A percentile compares a stretch with the other conserved stretches of the same genome.
These are phyloP conservation scores for Procavia capensis DNA, from an alignment of 2,113 vertebrate genomes.

Conservation along the genomic window DNA sequence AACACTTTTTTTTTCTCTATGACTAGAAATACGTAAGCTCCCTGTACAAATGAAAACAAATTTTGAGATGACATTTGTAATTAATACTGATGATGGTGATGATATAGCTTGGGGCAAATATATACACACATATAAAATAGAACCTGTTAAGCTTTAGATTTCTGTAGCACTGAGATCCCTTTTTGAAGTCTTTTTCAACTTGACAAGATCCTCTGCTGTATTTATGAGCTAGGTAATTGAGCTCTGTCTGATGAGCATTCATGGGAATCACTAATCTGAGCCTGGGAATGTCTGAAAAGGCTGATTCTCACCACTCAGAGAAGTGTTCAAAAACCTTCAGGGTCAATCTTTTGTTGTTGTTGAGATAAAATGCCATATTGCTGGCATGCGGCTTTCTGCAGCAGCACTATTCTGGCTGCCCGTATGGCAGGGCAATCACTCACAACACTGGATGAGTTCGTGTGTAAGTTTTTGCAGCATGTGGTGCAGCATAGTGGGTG, in stretches of 20 bases:
- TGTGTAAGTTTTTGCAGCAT: background rate
- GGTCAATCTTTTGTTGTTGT: background rate
- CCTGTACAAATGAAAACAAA: background rate
- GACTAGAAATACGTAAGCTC: background rate
- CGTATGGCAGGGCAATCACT: background rate
- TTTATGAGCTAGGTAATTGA: background rate
- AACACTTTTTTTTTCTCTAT: background rate
- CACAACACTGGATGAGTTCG: background rate
- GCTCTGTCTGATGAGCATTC: background rate
- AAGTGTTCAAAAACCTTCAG: background rate
- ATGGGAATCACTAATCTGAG: background rate
- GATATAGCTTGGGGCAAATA: constrained; percentile 13
- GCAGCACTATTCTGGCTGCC: background rate
- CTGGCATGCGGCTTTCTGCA: background rate
- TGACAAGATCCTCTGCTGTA: constrained; percentile 29
- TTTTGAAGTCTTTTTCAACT: constrained; percentile 24
- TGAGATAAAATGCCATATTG: background rate
- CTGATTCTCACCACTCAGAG: constrained; percentile 47
- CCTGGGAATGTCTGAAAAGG: constrained; percentile 49
- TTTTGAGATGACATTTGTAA: background rate
- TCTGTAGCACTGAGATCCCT: background rate
- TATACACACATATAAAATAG: background rate
- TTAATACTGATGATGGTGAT: background rate
- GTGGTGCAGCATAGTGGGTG: too few species aligned
- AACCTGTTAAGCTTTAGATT: constrained; percentile 21